Conservation (phyloP, 2,888 invertebrate species). For the Cheilosia soror region DNA sequence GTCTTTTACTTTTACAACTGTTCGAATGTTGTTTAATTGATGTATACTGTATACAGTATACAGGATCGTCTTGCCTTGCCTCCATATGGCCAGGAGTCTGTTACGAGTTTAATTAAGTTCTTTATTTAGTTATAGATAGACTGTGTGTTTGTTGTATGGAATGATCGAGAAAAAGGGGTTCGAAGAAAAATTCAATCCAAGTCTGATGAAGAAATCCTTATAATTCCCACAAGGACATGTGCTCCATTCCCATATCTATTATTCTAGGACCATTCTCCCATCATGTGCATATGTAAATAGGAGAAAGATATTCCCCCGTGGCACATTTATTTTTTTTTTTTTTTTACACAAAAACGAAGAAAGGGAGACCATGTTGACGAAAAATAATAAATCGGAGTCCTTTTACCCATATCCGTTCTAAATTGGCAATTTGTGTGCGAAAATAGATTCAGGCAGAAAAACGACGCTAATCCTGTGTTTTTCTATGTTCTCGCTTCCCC, state of each 20-base stretch:
- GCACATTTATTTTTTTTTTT: conserved; percentile 57
- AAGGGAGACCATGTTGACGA: background rate
- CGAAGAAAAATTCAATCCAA: conserved; percentile 68
- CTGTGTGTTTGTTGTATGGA: background rate
- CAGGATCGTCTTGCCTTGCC: background rate
- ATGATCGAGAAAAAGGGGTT: conserved; percentile 33
- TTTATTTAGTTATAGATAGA: conserved; percentile 37
- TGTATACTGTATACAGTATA: conserved; percentile 24
- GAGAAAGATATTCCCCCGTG: conserved; percentile 53
- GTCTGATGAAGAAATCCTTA: conserved; percentile 41
- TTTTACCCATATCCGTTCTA: conserved; percentile 72
- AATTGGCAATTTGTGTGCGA: conserved; percentile 75
- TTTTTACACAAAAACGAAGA: background rate
- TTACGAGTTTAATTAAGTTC: conserved; percentile 68
- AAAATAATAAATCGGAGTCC: conserved; percentile 66
- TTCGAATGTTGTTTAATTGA: conserved; percentile 70
- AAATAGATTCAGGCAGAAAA: conserved; percentile 74
- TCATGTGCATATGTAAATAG: conserved; percentile 51
- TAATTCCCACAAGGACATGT: conserved; percentile 70
- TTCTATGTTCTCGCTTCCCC: conserved; percentile 23
- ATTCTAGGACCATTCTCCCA: conserved; percentile 50
- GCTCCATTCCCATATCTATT: conserved; percentile 45
- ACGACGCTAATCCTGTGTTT: conserved; percentile 65
- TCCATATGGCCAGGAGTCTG: conserved; percentile 15
- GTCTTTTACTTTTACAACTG: conserved; percentile 43